Base-by-base conservation (phyloP, 2,113 vertebrate genomes). In the Ictalurus punctatus region DNA sequence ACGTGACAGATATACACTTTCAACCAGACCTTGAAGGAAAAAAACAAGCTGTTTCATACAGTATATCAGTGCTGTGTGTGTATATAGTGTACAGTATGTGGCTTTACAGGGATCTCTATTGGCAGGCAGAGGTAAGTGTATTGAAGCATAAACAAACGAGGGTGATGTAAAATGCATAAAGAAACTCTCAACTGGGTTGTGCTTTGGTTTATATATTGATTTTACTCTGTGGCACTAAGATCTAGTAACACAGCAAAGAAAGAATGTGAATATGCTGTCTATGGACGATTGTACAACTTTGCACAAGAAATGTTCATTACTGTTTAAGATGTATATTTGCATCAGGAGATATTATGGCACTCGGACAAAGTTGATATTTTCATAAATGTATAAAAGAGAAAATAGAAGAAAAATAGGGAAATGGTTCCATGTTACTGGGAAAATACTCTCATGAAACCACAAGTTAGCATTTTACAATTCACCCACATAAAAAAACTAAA, bases 1-100 rank as follows among this genome's bases (percentile, higher is more conserved):
- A 88, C 30, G 52, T 54, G 86, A 48, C 73, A 87, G 74, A 63
- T 59, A 59, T 27, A 30, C 25, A 73, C 48, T 54, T 67, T 87
- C n/a, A 37, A 67, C 37, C 76, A 67, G 59, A 16, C 27, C 30
- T n/a, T 59, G 58, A 23, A 81, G 63, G 48, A 48, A 81, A 81
- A 87, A 63, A 71, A 71, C 44, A 14, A 87, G 16, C 58, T n/a
- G 8, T 21, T 34, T 30, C 19, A 25, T 44, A 52, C n/a, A 13
- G 54, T 21, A 40, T 63, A 25, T 48, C 73, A 63, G n/a, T 37
- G 44, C 48, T 56, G 37, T 19, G 56, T 34, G 7, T 78, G 6
- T 78, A 34, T 19, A 9, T 12, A 30, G 25, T 23, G 67, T 61
- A 61, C 17, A 25, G 21, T 34, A 19, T 69, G 65, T n/a, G 67